phyloP scores from a whole-genome alignment of 2,797 vertebrate genomes.

The Glyptemys insculpta region DNA sequence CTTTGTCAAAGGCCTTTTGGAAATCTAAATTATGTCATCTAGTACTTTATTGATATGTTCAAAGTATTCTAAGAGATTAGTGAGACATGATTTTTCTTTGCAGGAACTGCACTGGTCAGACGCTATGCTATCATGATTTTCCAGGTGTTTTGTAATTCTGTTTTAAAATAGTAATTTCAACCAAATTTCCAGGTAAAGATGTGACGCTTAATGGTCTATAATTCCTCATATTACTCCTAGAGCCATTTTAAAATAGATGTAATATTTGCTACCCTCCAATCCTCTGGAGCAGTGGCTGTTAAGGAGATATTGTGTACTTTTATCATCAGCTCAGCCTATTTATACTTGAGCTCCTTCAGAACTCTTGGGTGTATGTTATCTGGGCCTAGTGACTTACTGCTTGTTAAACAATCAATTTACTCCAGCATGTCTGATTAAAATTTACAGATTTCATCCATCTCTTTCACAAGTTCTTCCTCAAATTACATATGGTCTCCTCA shows the following conservation, averaged over 20 bases:
- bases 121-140: background rate
- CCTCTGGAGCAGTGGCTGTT: background rate
- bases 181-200: background rate
- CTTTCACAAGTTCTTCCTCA: background rate
- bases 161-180: background rate
- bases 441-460: background rate
- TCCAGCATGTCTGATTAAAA: background rate
- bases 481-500: background rate
- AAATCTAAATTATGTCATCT: background rate
- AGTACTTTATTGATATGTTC: background rate
- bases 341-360: background rate
- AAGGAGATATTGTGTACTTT: background rate
- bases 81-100: background rate
- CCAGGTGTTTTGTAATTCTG: background rate
- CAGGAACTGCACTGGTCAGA: background rate
- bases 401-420: background rate
- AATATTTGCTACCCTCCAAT: background rate
- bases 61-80: background rate
- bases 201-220: background rate
- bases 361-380: background rate
- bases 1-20: background rate
- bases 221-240: background rate
- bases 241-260: background rate
- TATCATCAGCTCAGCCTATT: background rate
- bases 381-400: background rate